Percentiles rank a stretch among this genome's conserved stretches.
These are phyloP conservation scores for Falco biarmicus DNA, from an alignment of 2,797 vertebrate species.

Conservation along the genomic window DNA sequence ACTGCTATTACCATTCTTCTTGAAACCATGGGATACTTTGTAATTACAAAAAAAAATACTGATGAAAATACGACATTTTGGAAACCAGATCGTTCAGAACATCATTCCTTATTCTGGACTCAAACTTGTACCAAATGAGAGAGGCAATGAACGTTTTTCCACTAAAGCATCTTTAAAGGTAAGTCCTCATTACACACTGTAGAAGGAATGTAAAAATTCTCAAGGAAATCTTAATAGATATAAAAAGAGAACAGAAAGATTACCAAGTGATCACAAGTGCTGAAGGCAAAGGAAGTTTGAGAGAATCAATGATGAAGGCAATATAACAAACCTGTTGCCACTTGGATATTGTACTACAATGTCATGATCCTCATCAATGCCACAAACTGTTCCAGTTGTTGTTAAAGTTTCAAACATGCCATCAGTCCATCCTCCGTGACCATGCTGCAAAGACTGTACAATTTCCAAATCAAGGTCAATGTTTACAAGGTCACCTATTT, in stretches of 20 bases:
- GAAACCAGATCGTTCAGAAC: not conserved
- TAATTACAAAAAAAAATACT: not conserved
- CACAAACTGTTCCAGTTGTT: conserved; percentile 97
- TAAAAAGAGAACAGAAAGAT: not conserved
- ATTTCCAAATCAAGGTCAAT: conserved; percentile 98
- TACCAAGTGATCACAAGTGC: not conserved
- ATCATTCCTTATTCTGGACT: not conserved
- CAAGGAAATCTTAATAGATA: not conserved
- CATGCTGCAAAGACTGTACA: conserved; percentile 97
- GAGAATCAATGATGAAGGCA: not conserved
- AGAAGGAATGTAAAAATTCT: not conserved
- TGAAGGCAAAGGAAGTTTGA: not conserved
- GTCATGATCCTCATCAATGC: conserved; percentile 98
- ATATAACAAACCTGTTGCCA: conserved; percentile 89
- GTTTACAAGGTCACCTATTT: conserved; percentile 97
- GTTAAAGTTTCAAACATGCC: conserved; percentile 99
- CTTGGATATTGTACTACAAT: conserved; percentile 99
- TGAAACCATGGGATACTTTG: not conserved
- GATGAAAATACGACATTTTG: not conserved
- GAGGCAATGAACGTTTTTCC: not conserved
- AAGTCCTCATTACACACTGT: not conserved
- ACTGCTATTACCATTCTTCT: not conserved
- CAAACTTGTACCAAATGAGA: not conserved
- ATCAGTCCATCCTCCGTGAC: conserved; percentile 98
- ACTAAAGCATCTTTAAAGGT: not conserved